Evolutionary conservation across 92 coral and sea anemone species (phyloP).

Genomic region (Phymanthus crucifer): DNA sequence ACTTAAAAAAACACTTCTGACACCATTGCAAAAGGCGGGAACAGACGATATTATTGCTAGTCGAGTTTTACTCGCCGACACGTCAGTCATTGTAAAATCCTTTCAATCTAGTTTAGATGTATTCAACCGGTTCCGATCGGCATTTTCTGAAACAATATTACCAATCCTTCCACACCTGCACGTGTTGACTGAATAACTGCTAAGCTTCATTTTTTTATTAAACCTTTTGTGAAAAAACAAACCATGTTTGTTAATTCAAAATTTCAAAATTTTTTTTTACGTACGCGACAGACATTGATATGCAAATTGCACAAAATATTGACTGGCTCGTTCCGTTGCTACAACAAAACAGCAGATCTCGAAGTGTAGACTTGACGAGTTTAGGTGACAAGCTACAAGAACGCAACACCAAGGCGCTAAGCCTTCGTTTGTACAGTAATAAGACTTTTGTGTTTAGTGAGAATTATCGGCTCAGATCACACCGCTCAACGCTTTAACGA

Average conservation of each 20-base stretch:
- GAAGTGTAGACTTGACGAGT: neutral
- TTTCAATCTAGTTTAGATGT: too few species aligned
- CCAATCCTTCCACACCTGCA: neutral
- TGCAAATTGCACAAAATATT: slow-evolving; percentile 8
- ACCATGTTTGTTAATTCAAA: neutral
- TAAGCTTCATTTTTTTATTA: neutral
- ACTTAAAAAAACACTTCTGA: too few species aligned
- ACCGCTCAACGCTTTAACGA: neutral
- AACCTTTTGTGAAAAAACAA: neutral
- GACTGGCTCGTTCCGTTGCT: slow-evolving; percentile 11
- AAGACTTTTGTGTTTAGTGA: neutral
- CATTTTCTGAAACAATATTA: neutral
- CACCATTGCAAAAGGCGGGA: too few species aligned
- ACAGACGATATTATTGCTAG: too few species aligned
- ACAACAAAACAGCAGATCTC: slow-evolving; percentile 11
- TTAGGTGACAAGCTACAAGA: neutral
- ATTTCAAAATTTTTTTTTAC: neutral
- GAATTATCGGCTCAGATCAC: neutral
- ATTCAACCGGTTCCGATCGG: too few species aligned
- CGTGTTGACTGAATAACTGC: neutral
- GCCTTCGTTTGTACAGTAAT: neutral
- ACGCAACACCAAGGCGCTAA: neutral
- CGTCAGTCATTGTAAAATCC: too few species aligned
- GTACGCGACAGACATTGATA: neutral
- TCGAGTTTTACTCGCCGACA: too few species aligned